A percentile compares a stretch with the other conserved stretches of the same genome.
These are phyloP conservation scores for Spondyliosoma cantharus DNA, from an alignment of 2,797 vertebrate species.

Conservation along the genomic window DNA sequence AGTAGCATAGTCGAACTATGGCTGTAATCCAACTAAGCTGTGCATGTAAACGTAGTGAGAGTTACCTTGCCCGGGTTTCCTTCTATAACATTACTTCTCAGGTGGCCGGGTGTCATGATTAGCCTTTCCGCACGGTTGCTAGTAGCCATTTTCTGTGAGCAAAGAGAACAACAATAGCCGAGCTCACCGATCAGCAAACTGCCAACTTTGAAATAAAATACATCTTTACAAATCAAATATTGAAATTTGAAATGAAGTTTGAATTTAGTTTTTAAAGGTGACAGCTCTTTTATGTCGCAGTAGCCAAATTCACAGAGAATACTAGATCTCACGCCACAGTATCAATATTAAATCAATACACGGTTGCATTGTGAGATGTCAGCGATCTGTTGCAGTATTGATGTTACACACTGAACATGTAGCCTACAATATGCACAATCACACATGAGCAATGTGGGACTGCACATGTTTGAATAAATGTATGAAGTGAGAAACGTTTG, in stretches of 20 bases:
- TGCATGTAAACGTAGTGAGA: too few relatives aligned
- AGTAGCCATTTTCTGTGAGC: not conserved
- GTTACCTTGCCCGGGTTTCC: not conserved
- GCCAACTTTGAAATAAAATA: not conserved
- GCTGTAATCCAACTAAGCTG: too few relatives aligned
- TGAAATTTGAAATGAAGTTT: too few relatives aligned
- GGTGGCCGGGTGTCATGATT: not conserved
- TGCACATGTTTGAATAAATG: slow-evolving; percentile 29
- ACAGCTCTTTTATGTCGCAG: not conserved
- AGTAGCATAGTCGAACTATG: too few relatives aligned
- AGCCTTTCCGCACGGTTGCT: not conserved
- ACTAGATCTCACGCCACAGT: not conserved
- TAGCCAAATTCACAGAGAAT: not conserved
- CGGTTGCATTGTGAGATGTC: not conserved
- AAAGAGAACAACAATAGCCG: too few relatives aligned
- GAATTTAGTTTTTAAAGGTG: not conserved
- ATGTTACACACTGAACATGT: slow-evolving; percentile 17
- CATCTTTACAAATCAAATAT: not conserved
- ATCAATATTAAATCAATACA: slow-evolving; percentile 1
- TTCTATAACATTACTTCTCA: not conserved
- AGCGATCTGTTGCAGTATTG: slow-evolving; percentile 5
- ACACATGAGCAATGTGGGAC: slow-evolving; percentile 15
- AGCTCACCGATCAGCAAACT: not conserved
- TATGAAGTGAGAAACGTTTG: slow-evolving; percentile 32
- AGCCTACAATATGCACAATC: slow-evolving; percentile 7